Evolutionary conservation across 2,888 invertebrate species (phyloP).

Genomic region (Marasmarcha lunaedactyla): DNA sequence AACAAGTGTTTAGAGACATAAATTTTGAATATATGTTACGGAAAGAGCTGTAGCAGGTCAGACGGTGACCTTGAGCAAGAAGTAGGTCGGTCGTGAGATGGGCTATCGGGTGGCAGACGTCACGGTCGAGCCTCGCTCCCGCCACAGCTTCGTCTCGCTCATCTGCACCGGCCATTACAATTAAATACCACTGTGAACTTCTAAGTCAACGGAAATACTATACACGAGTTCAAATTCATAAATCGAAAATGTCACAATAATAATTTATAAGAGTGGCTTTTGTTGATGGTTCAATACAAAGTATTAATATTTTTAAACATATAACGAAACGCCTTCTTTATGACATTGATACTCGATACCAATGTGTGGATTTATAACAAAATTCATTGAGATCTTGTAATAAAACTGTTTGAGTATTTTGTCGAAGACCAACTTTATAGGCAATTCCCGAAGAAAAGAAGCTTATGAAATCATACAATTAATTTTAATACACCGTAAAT

Average conservation of each 20-base stretch:
- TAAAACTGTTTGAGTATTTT: too few species aligned
- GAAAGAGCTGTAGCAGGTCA: conserved; percentile 57
- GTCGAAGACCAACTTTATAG: neutral
- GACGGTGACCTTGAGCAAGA: conserved; percentile 57
- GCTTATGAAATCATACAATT: neutral
- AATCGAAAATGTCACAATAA: too few species aligned
- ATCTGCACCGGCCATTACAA: neutral
- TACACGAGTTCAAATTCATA: too few species aligned
- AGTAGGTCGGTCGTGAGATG: conserved; percentile 67
- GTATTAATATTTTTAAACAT: too few species aligned
- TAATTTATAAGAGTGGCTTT: too few species aligned
- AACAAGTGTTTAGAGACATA: conserved; percentile 1
- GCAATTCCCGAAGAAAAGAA: neutral
- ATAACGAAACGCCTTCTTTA: too few species aligned
- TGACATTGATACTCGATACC: too few species aligned
- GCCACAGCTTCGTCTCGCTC: conserved; percentile 17
- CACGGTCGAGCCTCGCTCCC: conserved; percentile 46
- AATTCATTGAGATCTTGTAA: too few species aligned
- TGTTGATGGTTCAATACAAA: too few species aligned
- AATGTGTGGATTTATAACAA: too few species aligned
- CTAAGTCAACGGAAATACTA: too few species aligned
- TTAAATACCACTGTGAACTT: neutral
- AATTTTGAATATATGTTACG: conserved; percentile 33
- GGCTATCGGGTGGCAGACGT: conserved; percentile 67
- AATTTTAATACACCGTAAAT: neutral